phyloP scores from a whole-genome alignment of 2,797 vertebrate species.

The Eulemur rubriventer region DNA sequence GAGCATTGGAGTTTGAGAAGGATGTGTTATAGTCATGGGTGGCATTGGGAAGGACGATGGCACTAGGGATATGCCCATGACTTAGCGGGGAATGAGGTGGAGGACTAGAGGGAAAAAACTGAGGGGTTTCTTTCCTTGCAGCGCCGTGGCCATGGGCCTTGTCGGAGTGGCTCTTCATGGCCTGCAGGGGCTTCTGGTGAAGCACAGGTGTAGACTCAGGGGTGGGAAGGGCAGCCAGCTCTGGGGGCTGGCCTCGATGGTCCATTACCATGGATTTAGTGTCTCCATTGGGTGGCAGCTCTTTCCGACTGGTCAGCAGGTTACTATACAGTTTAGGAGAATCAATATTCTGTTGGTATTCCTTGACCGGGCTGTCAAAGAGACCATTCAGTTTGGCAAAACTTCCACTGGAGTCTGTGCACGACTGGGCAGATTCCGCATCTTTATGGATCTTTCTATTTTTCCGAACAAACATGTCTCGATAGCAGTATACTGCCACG shows the following conservation, averaged over 20 bases:
- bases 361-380: slow-evolving; percentile 98
- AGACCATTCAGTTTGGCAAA: slow-evolving; percentile 97
- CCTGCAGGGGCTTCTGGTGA: slow-evolving; percentile 95
- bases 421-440: slow-evolving; percentile 94
- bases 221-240: slow-evolving; percentile 96
- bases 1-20: slow-evolving; percentile 91
- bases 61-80: slow-evolving; percentile 96
- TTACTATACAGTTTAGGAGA: slow-evolving; percentile 97
- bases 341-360: slow-evolving; percentile 95
- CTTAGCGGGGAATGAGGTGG: slow-evolving; percentile 92
- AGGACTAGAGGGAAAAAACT: slow-evolving; percentile 93
- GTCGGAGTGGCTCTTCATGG: slow-evolving; percentile 95
- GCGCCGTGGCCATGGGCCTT: slow-evolving; percentile 88
- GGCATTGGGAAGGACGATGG: slow-evolving; percentile 97
- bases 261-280: slow-evolving; percentile 94
- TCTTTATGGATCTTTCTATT: slow-evolving; percentile 96
- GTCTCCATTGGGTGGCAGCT: slow-evolving; percentile 90
- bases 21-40: slow-evolving; percentile 94
- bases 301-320: slow-evolving; percentile 93
- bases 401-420: slow-evolving; percentile 96
- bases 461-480: slow-evolving; percentile 94
- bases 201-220: slow-evolving; percentile 98
- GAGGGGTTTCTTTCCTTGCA: slow-evolving; percentile 91
- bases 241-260: slow-evolving; percentile 93
- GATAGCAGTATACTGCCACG: slow-evolving; percentile 97